Percentiles rank a stretch among this genome's conserved stretches.
These are phyloP conservation scores for Denticeps clupeoides DNA, from an alignment of 2,797 vertebrate species.

Conservation along the genomic window DNA sequence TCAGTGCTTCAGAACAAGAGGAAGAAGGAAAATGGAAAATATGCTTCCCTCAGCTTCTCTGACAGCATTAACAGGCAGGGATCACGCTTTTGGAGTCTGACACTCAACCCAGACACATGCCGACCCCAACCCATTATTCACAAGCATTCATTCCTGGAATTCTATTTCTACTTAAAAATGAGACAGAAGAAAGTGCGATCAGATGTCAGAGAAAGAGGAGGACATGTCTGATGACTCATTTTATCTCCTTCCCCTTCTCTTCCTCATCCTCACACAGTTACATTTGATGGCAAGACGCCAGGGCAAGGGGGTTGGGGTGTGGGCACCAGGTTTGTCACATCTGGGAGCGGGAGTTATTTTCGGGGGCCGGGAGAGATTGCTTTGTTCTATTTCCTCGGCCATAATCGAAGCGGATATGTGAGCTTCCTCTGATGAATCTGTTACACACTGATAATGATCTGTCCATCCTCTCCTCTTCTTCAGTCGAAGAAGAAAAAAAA, in stretches of 20 bases:
- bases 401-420: background rate
- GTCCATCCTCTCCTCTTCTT: background rate
- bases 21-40: too few species aligned
- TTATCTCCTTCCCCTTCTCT: background rate
- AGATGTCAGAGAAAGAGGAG: conserved; percentile 4
- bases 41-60: background rate
- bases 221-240: conserved; percentile 5
- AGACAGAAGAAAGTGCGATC: background rate
- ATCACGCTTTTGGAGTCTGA: conserved; percentile 7
- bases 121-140: conserved; percentile 25
- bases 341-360: background rate
- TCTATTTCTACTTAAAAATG: conserved; percentile 1
- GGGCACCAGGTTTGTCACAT: background rate
- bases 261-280: background rate
- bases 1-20: too few species aligned
- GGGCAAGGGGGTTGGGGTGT: background rate
- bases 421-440: background rate
- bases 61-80: background rate
- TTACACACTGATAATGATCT: background rate
- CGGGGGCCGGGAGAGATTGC: background rate
- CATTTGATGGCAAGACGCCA: background rate
- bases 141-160: conserved; percentile 16
- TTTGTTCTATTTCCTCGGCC: background rate
- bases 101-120: conserved; percentile 16
- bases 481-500: too few species aligned